Conservation (phyloP, 1,140 invertebrate species). For the Drosophila novamexicana region DNA sequence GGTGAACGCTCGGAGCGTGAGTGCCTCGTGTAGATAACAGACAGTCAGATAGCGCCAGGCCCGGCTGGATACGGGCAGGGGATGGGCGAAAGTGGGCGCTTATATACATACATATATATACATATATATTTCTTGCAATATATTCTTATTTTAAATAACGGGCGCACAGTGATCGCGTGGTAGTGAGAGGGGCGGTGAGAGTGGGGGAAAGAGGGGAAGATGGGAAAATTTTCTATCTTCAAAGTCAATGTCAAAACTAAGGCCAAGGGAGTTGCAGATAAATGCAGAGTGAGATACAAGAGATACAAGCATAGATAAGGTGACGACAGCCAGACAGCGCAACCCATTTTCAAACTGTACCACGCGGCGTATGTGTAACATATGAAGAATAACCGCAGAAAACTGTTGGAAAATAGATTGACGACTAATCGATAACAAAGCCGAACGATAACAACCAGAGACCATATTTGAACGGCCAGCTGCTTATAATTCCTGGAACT, state of each 20-base stretch:
- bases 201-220: conserved; percentile 23
- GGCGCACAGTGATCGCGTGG: neutral
- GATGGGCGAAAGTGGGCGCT: neutral
- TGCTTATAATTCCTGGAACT: too few relatives aligned
- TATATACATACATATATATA: neutral
- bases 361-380: conserved; percentile 66
- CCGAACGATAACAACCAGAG: neutral
- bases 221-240: conserved; percentile 58
- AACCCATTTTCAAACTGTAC: conserved; percentile 44
- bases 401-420: conserved; percentile 28
- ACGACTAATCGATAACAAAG: conserved; percentile 4
- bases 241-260: conserved; percentile 78
- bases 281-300: neutral
- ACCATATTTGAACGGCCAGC: too few relatives aligned
- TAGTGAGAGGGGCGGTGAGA: conserved; percentile 1
- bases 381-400: conserved; percentile 48
- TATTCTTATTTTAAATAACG: conserved; percentile 69
- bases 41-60: conserved; percentile 19
- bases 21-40: conserved; percentile 72
- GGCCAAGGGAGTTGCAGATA: conserved; percentile 12
- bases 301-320: conserved; percentile 14
- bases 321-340: neutral
- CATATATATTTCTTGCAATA: conserved; percentile 1
- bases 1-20: conserved; percentile 35
- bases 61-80: neutral